Base-by-base conservation (phyloP, 1,140 invertebrate species). In the Aphelinus certus region DNA sequence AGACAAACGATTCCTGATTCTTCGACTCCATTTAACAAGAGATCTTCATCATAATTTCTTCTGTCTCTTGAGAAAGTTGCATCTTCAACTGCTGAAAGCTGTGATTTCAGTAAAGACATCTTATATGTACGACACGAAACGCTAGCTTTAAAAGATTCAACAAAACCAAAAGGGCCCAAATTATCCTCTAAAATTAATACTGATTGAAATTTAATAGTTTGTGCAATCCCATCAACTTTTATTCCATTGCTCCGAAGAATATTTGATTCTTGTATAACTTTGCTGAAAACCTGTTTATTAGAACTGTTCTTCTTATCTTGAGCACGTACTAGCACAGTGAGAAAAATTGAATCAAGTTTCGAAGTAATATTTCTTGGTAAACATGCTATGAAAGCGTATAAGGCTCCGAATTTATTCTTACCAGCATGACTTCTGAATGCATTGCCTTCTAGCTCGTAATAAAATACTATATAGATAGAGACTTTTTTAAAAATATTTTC, bases 371-470 rank as follows among this genome's bases (percentile, higher is more conserved):
- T 75, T 56, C n/a, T 10, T 1, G 73, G 73, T 53, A 76, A 26
- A 46, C 63, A 71, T 9, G 69, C 57, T 46, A 26, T 26, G 26
- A 49, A 60, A 4, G 26, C 53, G 46, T 77, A 77, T 3, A 73
- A 7, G n/a, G 48, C 68, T 42, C 76, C 67, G 2, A 77, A 3
- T 66, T 68, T 71, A 45, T 78, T 65, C 1, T 63, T 77, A n/a
- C 75, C 77, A 9, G 73, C 74, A 62, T 80, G 75, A 47, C 68
- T 60, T 0, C 77, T 73, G 49, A 78, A 64, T 26, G 66, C 26
- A 61, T 77, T 77, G 4, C 68, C 68, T 64, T 78, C 74, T 42
- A 78, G 73, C 51, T 81, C 78, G 48, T 76, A 76, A 61, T 64
- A 78, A 69, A 71, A 81, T 26, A 26, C 26, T 57, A 79, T 56